Evolutionary conservation across 2,888 invertebrate genomes (phyloP), one percentile per base, ranked within the genome.

Genomic region (Tuta absoluta): DNA sequence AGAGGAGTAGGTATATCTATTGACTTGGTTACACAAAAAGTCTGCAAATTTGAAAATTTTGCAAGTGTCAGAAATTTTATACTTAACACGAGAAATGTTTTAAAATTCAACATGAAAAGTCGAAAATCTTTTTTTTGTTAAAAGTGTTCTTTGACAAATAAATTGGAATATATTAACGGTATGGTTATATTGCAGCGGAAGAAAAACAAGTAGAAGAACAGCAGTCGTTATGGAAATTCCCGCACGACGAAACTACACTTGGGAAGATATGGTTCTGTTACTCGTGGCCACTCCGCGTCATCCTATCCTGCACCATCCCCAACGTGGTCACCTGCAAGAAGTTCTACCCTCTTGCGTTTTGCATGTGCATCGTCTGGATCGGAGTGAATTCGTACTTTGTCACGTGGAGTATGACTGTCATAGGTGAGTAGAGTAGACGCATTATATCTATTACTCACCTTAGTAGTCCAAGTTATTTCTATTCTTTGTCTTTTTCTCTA

Each of bases 361-460:
- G 96, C 17, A 95, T 98, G 94, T 97, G 97, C 78, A 94, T 98
- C 28, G 81, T 96, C 1, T 97, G 96, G 94, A 97, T 98, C 68
- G 98, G 96, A 1, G 82, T 91, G 0, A 95, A 97, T 69, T 96
- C 98, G 0, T 98, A 98, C 79, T 75, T 97, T 63, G 95, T 97
- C 28, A 95, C 98, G 0, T 98, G 98, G 98, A 97, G 98, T 95
- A 95, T 98, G 81, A 95, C 97, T 37, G 93, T 96, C 3, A 94
- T 98, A 69, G 98, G 98, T 96, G 67, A 64, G 73, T 64, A 4
- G 8, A 5, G 21, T 23, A 23, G 1, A 4, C 14, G 24, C 10
- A 23, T 28, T 56, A 24, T 28, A 5, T 24, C 11, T 24, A 5
- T 53, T 53, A 24, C 24, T 24, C 4, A 5, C 5, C 28, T 28